Evolutionary conservation across 2,888 invertebrate genomes (phyloP).

Genomic region (Dexiosoma caninum): DNA sequence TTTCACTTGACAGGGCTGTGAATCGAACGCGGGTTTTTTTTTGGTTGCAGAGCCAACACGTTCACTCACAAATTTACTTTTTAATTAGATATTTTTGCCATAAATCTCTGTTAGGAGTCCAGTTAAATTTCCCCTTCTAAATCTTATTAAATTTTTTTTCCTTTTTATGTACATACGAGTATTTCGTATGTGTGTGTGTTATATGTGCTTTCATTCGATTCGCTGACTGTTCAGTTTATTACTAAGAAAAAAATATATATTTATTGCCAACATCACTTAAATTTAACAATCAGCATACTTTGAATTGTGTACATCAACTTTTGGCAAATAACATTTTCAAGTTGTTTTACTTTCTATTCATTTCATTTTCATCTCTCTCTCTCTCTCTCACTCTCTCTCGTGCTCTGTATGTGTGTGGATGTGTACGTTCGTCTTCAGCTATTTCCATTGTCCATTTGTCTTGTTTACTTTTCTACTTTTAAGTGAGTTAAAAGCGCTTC

Average conservation of each 20-base stretch:
- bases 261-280: slow-evolving; percentile 52
- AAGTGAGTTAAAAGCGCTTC: slow-evolving; percentile 64
- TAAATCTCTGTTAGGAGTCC: too few relatives aligned
- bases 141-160: too few relatives aligned
- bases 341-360: slow-evolving; percentile 16
- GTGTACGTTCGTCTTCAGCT: slow-evolving; percentile 5
- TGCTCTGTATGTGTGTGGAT: not conserved
- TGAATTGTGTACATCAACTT: slow-evolving; percentile 40
- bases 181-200: too few relatives aligned
- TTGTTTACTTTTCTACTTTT: slow-evolving; percentile 48
- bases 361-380: not conserved
- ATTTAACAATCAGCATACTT: slow-evolving; percentile 45
- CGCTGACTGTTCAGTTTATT: not conserved
- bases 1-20: too few relatives aligned
- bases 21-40: too few relatives aligned
- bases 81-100: too few relatives aligned
- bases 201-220: not conserved
- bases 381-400: too few relatives aligned
- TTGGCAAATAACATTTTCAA: slow-evolving; percentile 46
- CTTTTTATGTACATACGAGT: too few relatives aligned
- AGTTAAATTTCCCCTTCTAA: too few relatives aligned
- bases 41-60: too few relatives aligned
- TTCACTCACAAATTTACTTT: too few relatives aligned
- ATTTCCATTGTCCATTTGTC: slow-evolving; percentile 57
- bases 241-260: slow-evolving; percentile 9